Evolutionary conservation across 2,113 vertebrate species (phyloP).

Genomic region (Epinephelus fuscoguttatus): DNA sequence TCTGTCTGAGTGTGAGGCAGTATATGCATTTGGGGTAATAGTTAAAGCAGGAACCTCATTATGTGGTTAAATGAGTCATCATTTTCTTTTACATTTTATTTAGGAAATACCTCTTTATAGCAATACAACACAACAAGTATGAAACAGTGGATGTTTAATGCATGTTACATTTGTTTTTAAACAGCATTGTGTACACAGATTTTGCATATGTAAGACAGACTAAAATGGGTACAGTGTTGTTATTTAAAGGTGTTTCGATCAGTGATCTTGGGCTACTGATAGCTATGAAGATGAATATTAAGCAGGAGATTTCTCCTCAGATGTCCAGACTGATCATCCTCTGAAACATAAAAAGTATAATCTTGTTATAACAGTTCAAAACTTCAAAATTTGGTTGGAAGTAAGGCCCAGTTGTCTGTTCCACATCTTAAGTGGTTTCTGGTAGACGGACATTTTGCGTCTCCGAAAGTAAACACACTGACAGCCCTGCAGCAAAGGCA

Average conservation of each 20-base stretch:
- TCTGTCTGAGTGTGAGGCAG: not conserved
- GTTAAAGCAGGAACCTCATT: not conserved
- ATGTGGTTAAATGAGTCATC: not conserved
- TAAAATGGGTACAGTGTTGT: not conserved
- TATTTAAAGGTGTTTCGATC: not conserved
- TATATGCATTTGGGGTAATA: not conserved
- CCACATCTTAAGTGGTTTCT: constrained; percentile 86
- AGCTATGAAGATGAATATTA: not conserved
- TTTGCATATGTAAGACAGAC: not conserved
- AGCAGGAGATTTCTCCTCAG: constrained; percentile 10
- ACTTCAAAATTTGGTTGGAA: not conserved
- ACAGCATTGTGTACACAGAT: not conserved
- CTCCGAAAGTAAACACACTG: constrained; percentile 65
- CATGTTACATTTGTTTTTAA: not conserved
- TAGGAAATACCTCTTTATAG: not conserved
- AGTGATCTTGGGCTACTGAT: not conserved
- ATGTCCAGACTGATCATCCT: constrained; percentile 38
- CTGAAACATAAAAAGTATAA: constrained; percentile 36
- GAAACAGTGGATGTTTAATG: not conserved
- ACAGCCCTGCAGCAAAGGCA: constrained; percentile 1
- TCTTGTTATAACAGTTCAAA: not conserved
- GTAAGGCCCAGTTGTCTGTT: constrained; percentile 46
- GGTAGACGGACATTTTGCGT: constrained; percentile 70
- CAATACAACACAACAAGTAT: not conserved
- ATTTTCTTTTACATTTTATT: not conserved